A percentile compares a stretch with the other conserved stretches of the same genome.
Evolutionary conservation across 2,113 vertebrate species (phyloP).

Genomic region (Mastomys natalensis): DNA sequence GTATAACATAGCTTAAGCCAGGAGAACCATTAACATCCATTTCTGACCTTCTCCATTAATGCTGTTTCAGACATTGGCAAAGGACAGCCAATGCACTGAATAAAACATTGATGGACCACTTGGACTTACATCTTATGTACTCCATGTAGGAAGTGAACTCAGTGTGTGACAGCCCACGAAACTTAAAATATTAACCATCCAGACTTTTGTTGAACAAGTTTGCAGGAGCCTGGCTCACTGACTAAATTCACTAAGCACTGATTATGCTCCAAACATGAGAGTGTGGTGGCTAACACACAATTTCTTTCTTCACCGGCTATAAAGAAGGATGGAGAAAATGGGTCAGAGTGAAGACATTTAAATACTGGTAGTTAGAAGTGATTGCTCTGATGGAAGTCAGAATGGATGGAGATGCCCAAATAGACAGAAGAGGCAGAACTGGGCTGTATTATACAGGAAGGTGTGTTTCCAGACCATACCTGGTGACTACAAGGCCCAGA

Average conservation of each 20-base stretch:
- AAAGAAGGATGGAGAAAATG: not conserved
- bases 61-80: not conserved
- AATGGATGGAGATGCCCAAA: not conserved
- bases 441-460: rapidly evolving
- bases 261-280: not conserved
- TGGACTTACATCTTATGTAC: not conserved
- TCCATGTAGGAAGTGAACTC: not conserved
- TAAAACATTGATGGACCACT: not conserved
- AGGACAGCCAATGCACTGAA: not conserved
- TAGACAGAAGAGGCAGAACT: not conserved
- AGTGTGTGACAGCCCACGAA: not conserved
- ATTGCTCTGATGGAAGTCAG: not conserved
- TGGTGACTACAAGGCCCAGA: no score
- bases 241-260: not conserved
- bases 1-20: not conserved
- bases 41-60: not conserved
- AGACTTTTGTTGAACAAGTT: not conserved
- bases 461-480: not conserved
- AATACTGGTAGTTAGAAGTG: not conserved
- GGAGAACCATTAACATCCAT: not conserved
- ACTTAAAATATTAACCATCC: not conserved
- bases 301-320: not conserved
- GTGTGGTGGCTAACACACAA: not conserved
- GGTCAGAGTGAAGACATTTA: not conserved
- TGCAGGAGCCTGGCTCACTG: not conserved